Base-by-base conservation (phyloP, 2,113 vertebrate species). In the Malaclemys terrapin region DNA sequence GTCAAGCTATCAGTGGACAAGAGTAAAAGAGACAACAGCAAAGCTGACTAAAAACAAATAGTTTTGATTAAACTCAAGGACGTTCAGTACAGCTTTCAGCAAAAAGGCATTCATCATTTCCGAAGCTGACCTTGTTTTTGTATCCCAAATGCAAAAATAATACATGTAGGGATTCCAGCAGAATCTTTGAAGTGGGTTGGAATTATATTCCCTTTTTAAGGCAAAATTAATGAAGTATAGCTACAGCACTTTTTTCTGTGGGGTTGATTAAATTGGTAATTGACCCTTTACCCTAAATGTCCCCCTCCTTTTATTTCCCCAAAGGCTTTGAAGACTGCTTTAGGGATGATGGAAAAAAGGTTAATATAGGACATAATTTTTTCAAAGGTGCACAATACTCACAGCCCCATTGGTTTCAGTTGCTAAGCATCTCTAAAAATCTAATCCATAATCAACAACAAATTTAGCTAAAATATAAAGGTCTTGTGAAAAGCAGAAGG, bases 31-130 rank as follows among this genome's bases (percentile, higher is more conserved):
- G 99, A 99, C 99, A 99, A 99, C 99, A 99, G 99, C 98, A 99
- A 98, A 99, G 98, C 99, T 99, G 98, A 98, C 98, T 99, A 99
- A 99, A 99, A 99, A 99, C 99, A 99, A 99, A 99, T 99, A 99
- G 99, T 99, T 99, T 99, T 99, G 99, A 99, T 99, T 99, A 99
- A 99, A 99, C 98, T 99, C 99, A 99, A 99, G 99, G 99, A 99
- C 99, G 95, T 99, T 99, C 98, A 96, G 98, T 99, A 98, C 99
- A 99, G 98, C 99, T 99, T 99, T 99, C 98, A 98, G 98, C 98
- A 98, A 99, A 99, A 99, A 99, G 98, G 94, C 99, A 99, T 99
- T 99, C 98, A 99, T 99, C 99, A 99, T 99, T 98, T 99, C 98
- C 98, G 98, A 99, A 99, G 98, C 98, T 99, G 99, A 99, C 99